Evolutionary conservation across 2,113 vertebrate species (phyloP), one percentile per base, ranked within the genome.

Genomic region (Grammomys surdaster): DNA sequence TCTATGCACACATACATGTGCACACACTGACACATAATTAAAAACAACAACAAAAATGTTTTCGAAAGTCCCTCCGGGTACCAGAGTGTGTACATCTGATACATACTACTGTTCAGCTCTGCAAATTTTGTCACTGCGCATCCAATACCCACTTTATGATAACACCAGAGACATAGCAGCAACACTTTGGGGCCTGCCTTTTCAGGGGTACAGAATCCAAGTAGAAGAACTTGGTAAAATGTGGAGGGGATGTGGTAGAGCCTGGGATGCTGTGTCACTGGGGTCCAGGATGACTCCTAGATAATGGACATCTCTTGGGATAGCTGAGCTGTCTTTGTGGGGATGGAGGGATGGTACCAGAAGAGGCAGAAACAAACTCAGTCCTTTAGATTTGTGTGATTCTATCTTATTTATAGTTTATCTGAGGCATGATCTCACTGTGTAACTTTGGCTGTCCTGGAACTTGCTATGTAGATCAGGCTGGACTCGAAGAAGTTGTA

Each of bases 91-190:
- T 90, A 12, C 12, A 9, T 85, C 48, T 69, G 69, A 58, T 46
- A 75, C 58, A 17, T 4, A 13, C 40, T 22, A 60, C 36, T 16
- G 4, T 40, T 70, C 24, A 28, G 69, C n/a, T 90, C 78, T 46
- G 56, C 73, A 90, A 86, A 90, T 67, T 88, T 81, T 54, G 28
- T 40, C 58, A 54, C 70, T 24, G 48, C 40, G 89, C 78, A 70
- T 20, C 31, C 12, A 85, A 77, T 96, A 91, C 56, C 0, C 7
- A 56, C 70, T 92, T 93, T 78, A 56, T 33, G 89, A 90, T 90
- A 93, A 65, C 16, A 4, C 19, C 1, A 8, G 33, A 40, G 1
- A 56, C 17, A 40, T n/a, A 22, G 2, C 19, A 9, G 60, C 17
- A 28, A 24, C n/a, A 0, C 8, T 33, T n/a, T 13, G n/a, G 43